Evolutionary conservation across 2,113 vertebrate genomes (phyloP).

Genomic region (Dromas ardeola): DNA sequence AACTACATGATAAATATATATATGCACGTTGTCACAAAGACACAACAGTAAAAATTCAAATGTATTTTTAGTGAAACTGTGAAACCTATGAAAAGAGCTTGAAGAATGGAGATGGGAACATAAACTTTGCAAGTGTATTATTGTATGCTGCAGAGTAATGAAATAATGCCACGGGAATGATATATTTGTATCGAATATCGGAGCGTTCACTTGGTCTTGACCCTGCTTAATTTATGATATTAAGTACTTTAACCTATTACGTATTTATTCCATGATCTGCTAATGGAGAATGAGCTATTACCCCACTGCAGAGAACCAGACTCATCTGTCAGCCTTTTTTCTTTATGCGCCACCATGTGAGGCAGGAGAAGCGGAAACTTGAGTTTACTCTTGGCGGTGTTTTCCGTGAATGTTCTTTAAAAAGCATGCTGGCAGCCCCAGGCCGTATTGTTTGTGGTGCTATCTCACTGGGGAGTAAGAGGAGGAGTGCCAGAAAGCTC

Average conservation of each 20-base stretch:
- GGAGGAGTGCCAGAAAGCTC: neutral
- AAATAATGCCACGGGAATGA: neutral
- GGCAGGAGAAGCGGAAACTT: neutral
- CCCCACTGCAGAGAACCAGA: neutral
- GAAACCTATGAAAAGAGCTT: neutral
- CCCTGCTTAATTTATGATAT: neutral
- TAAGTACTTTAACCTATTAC: neutral
- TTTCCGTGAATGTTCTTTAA: neutral
- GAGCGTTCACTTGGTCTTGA: neutral
- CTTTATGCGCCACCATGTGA: neutral
- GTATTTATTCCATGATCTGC: neutral
- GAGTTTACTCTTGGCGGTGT: neutral
- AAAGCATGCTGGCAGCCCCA: neutral
- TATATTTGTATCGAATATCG: fast-evolving
- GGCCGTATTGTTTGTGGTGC: neutral
- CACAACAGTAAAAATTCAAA: neutral
- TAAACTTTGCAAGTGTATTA: neutral
- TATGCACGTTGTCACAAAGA: neutral
- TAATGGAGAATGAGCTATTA: neutral
- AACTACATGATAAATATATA: neutral
- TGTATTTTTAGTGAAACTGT: neutral
- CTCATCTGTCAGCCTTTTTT: neutral
- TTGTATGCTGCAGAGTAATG: neutral
- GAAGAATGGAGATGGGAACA: neutral
- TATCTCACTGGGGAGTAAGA: neutral